Conservation (phyloP, 2,113 vertebrate species). For the Gadus macrocephalus region DNA sequence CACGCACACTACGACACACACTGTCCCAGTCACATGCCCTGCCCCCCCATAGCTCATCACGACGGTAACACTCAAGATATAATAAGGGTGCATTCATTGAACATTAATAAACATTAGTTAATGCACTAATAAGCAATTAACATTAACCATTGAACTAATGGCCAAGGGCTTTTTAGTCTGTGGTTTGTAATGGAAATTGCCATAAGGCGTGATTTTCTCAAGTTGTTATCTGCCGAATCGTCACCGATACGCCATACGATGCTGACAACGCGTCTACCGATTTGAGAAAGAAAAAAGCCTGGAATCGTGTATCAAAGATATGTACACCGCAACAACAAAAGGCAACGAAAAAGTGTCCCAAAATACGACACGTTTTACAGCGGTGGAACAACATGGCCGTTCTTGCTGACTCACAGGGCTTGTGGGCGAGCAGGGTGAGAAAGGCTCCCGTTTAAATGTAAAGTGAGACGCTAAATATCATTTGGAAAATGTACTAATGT, state of each 20-base stretch:
- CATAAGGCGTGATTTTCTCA: too few relatives aligned
- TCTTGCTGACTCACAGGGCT: too few relatives aligned
- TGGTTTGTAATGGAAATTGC: too few relatives aligned
- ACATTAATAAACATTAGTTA: constrained; percentile 21
- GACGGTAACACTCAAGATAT: too few relatives aligned
- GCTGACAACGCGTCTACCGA: not conserved
- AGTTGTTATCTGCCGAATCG: too few relatives aligned
- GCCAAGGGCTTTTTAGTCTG: too few relatives aligned
- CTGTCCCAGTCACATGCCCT: constrained; percentile 41
- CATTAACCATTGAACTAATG: constrained; percentile 38
- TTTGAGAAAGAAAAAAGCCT: not conserved
- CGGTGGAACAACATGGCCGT: too few relatives aligned
- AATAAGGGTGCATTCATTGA: constrained; percentile 17
- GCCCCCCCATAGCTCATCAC: constrained; percentile 37
- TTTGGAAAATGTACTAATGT: constrained; percentile 27
- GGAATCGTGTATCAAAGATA: not conserved
- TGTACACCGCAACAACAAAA: not conserved
- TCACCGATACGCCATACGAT: not conserved
- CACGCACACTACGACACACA: constrained; percentile 33
- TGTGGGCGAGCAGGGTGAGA: too few relatives aligned
- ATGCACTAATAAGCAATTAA: not conserved
- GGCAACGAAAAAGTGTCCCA: not conserved
- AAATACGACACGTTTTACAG: not conserved
- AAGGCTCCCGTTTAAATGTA: constrained; percentile 16
- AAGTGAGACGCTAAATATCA: constrained; percentile 27